Conservation (phyloP, 2,113 vertebrate genomes). For the Trochalopteron elliotii region DNA sequence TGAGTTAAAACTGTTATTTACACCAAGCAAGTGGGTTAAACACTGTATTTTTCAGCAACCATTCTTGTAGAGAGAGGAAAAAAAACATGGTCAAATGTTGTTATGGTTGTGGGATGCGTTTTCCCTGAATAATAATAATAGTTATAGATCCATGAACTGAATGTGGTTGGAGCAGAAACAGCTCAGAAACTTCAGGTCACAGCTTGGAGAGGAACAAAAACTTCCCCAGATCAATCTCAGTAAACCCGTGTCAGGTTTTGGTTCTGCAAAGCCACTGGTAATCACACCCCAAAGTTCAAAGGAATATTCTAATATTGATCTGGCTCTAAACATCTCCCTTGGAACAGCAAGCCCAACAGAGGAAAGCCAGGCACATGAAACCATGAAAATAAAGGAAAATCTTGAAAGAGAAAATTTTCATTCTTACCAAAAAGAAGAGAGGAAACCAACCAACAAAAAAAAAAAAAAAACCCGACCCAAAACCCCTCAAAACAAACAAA, state of each 20-base stretch:
- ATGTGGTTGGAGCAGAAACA: not conserved
- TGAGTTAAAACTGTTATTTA: not conserved
- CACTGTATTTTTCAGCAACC: not conserved
- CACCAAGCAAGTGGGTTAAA: not conserved
- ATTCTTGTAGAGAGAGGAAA: not conserved
- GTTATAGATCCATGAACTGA: accelerated
- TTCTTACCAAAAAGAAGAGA: not conserved
- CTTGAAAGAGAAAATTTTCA: not conserved
- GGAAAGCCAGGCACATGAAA: not conserved
- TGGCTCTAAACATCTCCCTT: not conserved
- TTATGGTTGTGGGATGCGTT: accelerated
- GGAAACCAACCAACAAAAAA: not conserved
- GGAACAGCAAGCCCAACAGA: not conserved
- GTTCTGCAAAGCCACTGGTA: not conserved
- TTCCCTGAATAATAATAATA: not conserved
- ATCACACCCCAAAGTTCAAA: not conserved
- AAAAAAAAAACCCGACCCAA: too few relatives aligned
- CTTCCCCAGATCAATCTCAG: not conserved
- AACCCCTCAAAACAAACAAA: not conserved
- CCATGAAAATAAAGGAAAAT: not conserved
- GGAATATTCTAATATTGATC: not conserved
- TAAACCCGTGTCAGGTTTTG: not conserved
- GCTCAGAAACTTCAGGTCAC: not conserved
- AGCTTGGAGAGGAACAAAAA: not conserved
- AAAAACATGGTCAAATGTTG: accelerated